Base-by-base conservation (phyloP, 2,113 vertebrate genomes). In the Phylloscopus whistleri region DNA sequence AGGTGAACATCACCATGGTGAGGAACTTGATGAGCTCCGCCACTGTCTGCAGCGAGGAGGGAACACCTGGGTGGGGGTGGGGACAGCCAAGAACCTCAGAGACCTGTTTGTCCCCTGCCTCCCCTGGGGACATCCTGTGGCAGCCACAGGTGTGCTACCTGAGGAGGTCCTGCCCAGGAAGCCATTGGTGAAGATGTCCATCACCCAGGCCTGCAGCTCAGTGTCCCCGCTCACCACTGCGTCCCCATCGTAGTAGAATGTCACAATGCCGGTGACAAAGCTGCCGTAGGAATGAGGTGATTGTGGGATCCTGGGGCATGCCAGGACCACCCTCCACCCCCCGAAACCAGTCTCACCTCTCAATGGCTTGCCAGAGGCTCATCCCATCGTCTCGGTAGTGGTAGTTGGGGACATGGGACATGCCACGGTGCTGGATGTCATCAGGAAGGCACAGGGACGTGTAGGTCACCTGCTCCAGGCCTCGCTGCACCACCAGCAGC, bases 1-100 rank as follows among this genome's bases (percentile, higher is more conserved):
- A 90, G 43, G 87, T 90, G 79, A 90, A 90, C 30, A 90, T 69
- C 72, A 90, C 79, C 87, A 90, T 84, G 63, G 48, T 84, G 63
- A 90, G 63, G 63, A 90, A 90, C 56, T 90, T 90, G 56, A 63
- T 84, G 79, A 90, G 87, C 41, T 90, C 79, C 0, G 11, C 18
- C 49, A 63, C 56, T 43, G 87, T 84, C 43, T 70, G 72, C 56
- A 90, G 87, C 3, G 87, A 90, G 31, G 79, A 90, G 10, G 87
- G 87, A 48, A 90, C 13, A 77, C 87, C 87, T 90, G 79, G 10
- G 10, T 53, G 18, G 28, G 33, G 26, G 35, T 60, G 21, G 31
- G 3, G 20, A 84, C 48, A 90, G 55, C 26, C 31, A 68, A 69
- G 56, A 90, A 6, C 26, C 26, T 90, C 87, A 84, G 63, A 55